Base-by-base conservation (phyloP, 1,140 invertebrate species). In the Ganaspis sp. region DNA sequence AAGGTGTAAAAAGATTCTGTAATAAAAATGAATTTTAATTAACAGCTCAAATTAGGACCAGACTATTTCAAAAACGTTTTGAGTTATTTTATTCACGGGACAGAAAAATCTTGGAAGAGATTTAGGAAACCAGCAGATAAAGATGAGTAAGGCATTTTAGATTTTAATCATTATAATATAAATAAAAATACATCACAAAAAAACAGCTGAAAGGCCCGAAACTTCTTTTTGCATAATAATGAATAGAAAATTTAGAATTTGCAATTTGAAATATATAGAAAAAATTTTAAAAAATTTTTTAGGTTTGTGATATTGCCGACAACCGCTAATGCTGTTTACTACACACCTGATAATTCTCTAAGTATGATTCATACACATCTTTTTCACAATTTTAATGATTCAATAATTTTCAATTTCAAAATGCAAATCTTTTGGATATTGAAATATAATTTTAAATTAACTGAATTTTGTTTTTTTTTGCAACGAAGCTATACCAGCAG, bases 1-100 rank as follows among this genome's bases (percentile, higher is more conserved):
- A 5, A 38, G 37, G 4, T 45, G 12, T 45, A 11, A 15, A 45
- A 45, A 45, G 12, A 3, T n/a, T n/a, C 17, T 5, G 17, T 17
- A 17, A 49, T 17, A 49, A 17, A 1, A 49, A 49, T 4, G 17
- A 49, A 17, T 4, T 49, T 49, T 49, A 49, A 49, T 5, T 49
- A 17, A 3, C 21, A 64, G 58, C 58, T 64, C 26, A 64, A 64
- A 29, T 11, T 64, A 11, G 58, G 58, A 29, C 58, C 58, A 64
- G 58, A 64, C 29, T 64, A 64, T 29, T 64, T 64, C n/a, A 64
- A 26, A 29, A 64, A 64, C 29, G 23, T 64, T 29, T 29, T 64
- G 4, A 64, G n/a, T 64, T 64, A 64, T 15, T 29, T 64, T 26
- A 64, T 29, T 5, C 26, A 29, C n/a, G 26, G 23, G 8, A 29